Percentiles rank a stretch among this genome's conserved stretches.
Conservation (phyloP, 2,113 vertebrate genomes). For the Eleginops maclovinus region DNA sequence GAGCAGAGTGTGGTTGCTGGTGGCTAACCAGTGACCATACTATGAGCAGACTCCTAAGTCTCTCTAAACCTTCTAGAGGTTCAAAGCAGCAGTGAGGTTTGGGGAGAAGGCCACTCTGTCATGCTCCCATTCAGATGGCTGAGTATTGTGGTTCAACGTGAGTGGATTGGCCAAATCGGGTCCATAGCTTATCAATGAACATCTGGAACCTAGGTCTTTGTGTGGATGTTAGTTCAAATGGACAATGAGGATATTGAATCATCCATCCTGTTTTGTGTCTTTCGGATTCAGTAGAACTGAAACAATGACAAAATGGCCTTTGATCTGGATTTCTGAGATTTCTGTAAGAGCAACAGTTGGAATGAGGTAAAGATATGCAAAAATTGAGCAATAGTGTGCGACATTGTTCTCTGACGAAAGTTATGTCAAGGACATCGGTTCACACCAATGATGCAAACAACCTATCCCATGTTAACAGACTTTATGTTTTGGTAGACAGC, state of each 20-base stretch:
- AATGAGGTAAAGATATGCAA: slow-evolving; percentile 29
- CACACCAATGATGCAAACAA: slow-evolving; percentile 1
- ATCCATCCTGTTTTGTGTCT: slow-evolving; percentile 30
- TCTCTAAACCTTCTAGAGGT: slow-evolving; percentile 79
- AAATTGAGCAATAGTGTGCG: not conserved
- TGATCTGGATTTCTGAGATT: slow-evolving; percentile 29
- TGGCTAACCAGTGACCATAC: slow-evolving; percentile 86
- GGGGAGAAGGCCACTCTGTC: slow-evolving; percentile 76
- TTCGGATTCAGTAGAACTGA: slow-evolving; percentile 13
- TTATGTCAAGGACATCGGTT: slow-evolving; percentile 14
- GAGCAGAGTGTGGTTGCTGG: slow-evolving; percentile 81
- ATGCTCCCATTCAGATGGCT: slow-evolving; percentile 75
- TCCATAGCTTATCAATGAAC: slow-evolving; percentile 79
- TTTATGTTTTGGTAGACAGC: slow-evolving; percentile 1
- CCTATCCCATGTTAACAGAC: slow-evolving; percentile 5
- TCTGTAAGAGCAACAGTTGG: slow-evolving; percentile 7
- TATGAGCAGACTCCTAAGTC: slow-evolving; percentile 81
- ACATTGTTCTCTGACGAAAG: slow-evolving; percentile 6
- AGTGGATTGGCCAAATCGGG: slow-evolving; percentile 62
- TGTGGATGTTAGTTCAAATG: slow-evolving; percentile 68
- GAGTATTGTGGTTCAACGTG: slow-evolving; percentile 66
- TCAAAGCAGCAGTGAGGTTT: slow-evolving; percentile 82
- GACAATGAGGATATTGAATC: slow-evolving; percentile 52
- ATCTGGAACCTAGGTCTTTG: slow-evolving; percentile 63
- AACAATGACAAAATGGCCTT: slow-evolving; percentile 19